Evolutionary conservation across 2,888 invertebrate genomes (phyloP).

Genomic region (Lasioglossum lativentre): DNA sequence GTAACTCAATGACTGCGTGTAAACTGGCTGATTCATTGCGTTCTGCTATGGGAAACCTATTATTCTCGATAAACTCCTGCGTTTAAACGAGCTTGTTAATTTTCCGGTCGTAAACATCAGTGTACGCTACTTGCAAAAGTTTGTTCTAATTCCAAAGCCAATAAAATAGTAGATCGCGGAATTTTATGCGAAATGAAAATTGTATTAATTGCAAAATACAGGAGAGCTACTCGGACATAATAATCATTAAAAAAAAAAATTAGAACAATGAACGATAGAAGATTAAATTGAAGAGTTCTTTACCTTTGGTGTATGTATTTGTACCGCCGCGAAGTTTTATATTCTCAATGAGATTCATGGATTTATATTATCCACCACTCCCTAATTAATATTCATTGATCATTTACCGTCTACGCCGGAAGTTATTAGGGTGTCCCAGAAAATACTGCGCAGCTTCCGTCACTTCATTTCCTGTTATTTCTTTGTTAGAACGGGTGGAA

Average conservation of each 20-base stretch:
- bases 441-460: slow-evolving; percentile 9
- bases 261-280: no score
- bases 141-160: neutral
- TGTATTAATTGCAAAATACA: neutral
- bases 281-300: neutral
- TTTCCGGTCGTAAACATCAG: neutral
- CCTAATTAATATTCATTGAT: slow-evolving; percentile 6
- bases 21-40: neutral
- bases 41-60: neutral
- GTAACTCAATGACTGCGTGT: neutral
- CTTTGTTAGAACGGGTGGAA: slow-evolving; percentile 1
- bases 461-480: slow-evolving; percentile 3
- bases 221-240: no score
- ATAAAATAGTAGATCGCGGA: neutral
- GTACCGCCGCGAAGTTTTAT: neutral
- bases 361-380: neutral
- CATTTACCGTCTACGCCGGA: slow-evolving; percentile 6
- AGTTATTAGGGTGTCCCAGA: slow-evolving; percentile 15
- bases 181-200: neutral
- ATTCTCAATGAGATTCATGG: neutral
- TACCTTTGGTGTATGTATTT: neutral
- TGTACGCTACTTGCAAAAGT: neutral
- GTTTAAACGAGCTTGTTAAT: neutral
- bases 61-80: neutral
- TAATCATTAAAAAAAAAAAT: no score